Evolutionary conservation across 2,888 invertebrate species (phyloP), one percentile per base, ranked within the genome.

Genomic region (Drosophila atroscutellata): DNA sequence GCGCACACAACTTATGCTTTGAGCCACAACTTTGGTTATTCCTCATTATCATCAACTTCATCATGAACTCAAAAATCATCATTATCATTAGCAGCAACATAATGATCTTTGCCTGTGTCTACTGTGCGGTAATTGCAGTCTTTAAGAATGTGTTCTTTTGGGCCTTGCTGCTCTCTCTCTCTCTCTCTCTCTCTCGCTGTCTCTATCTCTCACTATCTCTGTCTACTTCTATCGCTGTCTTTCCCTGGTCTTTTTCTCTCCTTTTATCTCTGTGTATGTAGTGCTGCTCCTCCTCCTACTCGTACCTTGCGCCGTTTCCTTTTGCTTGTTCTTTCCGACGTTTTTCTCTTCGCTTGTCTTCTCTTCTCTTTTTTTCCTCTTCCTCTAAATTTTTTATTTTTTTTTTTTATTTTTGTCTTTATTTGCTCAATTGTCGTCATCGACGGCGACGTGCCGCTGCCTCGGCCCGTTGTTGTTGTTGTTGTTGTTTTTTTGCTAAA

Each of bases 341-440:
- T 34, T 45, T 57, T 45, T 67, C 54, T 47, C 56, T 52, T 34
- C 63, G 55, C 63, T 47, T 66, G 56, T 74, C 42, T 28, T 56
- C 66, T 72, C 37, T 65, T 37, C 9, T 26, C 9, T 30, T 13
- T 37, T 6, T 39, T 18, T 39, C 28, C 26, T 55, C 36, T 55
- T 55, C 37, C 37, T 55, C 37, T 28, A 55, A 36, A 28, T 18
- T 54, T 54, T 24, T 37, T 28, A 42, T 55, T 65, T 45, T 74
- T 75, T 79, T 75, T 79, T 86, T 75, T 71, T 72, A 51, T 82
- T 81, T 82, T 84, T 83, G 80, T 81, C 73, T 91, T 76, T 77
- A 78, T 82, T 89, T 89, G 86, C 76, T 82, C 81, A 82, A 86
- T 90, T 90, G 90, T 90, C 79, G 87, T 78, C 80, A 83, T 80